Base-by-base conservation (phyloP, 2,888 invertebrate genomes). In the Microplitis manilae region DNA sequence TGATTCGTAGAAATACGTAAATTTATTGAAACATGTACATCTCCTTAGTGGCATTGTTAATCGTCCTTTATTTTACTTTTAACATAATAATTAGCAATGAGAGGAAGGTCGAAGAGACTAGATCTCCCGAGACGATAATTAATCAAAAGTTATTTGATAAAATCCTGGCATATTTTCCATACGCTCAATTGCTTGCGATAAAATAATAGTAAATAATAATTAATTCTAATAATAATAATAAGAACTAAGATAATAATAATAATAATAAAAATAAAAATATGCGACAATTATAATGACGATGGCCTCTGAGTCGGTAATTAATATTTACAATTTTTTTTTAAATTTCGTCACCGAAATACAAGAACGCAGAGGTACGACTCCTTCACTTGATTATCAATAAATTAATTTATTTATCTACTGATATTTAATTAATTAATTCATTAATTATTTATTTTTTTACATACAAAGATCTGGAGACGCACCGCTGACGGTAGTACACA, bases 1-100 rank as follows among this genome's bases (percentile, higher is more conserved):
- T 50, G 50, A 81, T 87, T 87, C 87, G 86, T 89, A 89, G 88
- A 89, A 89, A 88, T 89, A 88, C 87, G 87, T 87, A 84, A 84
- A 84, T 88, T 89, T 89, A 89, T 89, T 89, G 87, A 88, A 89
- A 89, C 88, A 89, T 89, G 85, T 89, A 89, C 89, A 89, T 86
- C 84, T 83, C 80, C 79, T 78, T 77, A 76, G 78, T 82, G 80
- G 77, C 74, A 83, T 84, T 77, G 79, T 80, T 77, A 81, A 77
- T 85, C 82, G 82, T 83, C 81, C 74, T 79, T 82, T 81, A 82
- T 75, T 81, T 79, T 79, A 81, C 71, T 79, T 80, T 73, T 65
- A 75, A 72, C 65, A 78, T 76, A 71, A 68, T 68, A 75, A 73
- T 76, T 62, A 17, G 9, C 39, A 30, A 61, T 59, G 69, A 30